Base-by-base conservation (phyloP, 2,113 vertebrate species). In the Amphiprion percula region DNA sequence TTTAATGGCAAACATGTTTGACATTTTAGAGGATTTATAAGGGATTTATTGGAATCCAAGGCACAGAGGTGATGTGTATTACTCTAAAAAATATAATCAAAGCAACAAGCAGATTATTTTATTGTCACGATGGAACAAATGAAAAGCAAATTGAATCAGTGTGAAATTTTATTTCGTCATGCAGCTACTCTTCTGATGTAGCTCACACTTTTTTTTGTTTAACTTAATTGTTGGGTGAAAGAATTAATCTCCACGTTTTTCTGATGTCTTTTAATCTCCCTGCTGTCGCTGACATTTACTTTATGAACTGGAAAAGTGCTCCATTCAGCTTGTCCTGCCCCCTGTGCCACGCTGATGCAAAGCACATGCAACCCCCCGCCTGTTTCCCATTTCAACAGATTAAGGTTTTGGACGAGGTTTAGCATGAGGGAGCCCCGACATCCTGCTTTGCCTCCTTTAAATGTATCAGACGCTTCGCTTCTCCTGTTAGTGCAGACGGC, bases 241-340 rank as follows among this genome's bases (percentile, higher is more conserved):
- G 5, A 68, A 52, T 46, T 30, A 24, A 54, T 58, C 24, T 62
- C 30, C 4, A 6, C 33, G 8, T 37, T 17, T 64, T 69, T 71
- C 73, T 71, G 58, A 74, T 47, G 62, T 64, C 71, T 84, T 76
- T 76, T 49, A 58, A 76, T 77, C 61, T 76, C 77, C 79, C 58
- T 74, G 73, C 88, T 77, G 89, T 89, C 90, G 80, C 89, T 93
- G 91, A 92, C 69, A 62, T 87, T 94, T 93, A 93, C 92, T 93
- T 92, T 3, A 91, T 93, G 91, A 94, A 93, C 85, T 79, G 88
- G 91, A 94, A 90, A 90, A 79, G 78, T 88, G 79, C 82, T 83
- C 86, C 82, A 89, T 87, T 80, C 87, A 78, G 61, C 84, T 80
- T 74, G 53, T 69, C 83, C 77, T 39, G 26, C 71, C 47, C 80